Evolutionary conservation across 2,113 vertebrate genomes (phyloP).

Genomic region (Polypterus senegalus): DNA sequence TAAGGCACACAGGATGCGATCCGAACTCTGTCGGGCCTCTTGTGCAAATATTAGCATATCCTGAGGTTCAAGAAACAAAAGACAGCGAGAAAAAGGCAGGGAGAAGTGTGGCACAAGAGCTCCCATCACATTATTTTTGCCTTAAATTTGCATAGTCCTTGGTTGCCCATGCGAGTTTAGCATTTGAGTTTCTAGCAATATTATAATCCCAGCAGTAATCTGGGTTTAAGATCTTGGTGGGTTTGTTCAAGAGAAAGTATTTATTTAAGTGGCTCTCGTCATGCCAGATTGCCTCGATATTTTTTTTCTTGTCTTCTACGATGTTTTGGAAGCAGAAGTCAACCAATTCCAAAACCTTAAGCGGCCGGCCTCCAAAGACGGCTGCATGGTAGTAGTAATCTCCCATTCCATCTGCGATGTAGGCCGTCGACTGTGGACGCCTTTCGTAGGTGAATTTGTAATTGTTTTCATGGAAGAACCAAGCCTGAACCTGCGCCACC

Average conservation of each 20-base stretch:
- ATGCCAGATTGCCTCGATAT: conserved; percentile 39
- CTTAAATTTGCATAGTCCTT: conserved; percentile 26
- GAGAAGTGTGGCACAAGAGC: no score
- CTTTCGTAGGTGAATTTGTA: conserved; percentile 33
- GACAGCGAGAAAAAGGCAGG: no score
- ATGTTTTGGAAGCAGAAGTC: conserved; percentile 32
- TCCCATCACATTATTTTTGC: background rate
- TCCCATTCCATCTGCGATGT: conserved; percentile 29
- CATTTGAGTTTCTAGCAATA: conserved; percentile 26
- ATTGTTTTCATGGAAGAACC: conserved; percentile 25
- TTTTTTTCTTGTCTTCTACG: conserved; percentile 29
- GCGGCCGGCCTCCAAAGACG: conserved; percentile 36
- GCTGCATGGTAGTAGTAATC: conserved; percentile 42
- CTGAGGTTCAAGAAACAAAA: no score
- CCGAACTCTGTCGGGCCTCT: no score
- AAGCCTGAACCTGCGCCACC: conserved; percentile 39
- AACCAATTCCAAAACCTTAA: conserved; percentile 31
- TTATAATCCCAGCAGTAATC: conserved; percentile 46
- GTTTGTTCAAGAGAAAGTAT: conserved; percentile 39
- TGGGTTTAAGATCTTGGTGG: conserved; percentile 40
- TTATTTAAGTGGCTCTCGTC: conserved; percentile 46
- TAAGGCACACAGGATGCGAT: no score
- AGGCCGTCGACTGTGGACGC: conserved; percentile 24
- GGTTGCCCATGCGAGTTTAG: conserved; percentile 33
- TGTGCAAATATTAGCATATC: no score